phyloP scores from a whole-genome alignment of 2,797 vertebrate genomes.

The Phoxinus dragarum region DNA sequence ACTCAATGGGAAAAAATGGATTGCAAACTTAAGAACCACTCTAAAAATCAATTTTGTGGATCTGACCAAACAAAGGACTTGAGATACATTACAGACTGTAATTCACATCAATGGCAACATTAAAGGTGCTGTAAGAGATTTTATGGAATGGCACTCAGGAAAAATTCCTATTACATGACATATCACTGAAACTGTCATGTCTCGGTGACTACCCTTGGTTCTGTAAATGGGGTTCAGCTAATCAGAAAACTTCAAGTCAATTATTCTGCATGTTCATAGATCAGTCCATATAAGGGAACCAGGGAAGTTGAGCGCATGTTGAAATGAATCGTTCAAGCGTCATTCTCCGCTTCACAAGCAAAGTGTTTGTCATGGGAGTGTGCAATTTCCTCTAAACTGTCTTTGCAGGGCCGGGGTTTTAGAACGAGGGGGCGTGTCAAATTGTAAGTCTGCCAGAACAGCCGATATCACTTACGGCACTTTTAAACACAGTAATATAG shows the following conservation, averaged over 20 bases:
- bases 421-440: background rate
- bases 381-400: background rate
- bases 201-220: background rate
- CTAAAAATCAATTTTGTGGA: constrained; percentile 8
- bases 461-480: background rate
- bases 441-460: background rate
- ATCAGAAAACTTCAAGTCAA: too few relatives aligned
- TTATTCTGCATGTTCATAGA: background rate
- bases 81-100: background rate
- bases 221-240: background rate
- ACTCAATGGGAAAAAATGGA: background rate
- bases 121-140: constrained; percentile 1
- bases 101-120: background rate
- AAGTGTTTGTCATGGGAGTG: background rate
- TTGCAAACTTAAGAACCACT: constrained; percentile 17
- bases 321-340: background rate
- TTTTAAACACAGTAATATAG: background rate
- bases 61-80: background rate
- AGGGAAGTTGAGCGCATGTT: background rate
- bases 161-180: background rate
- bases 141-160: background rate
- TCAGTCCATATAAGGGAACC: background rate
- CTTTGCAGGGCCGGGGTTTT: background rate
- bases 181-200: background rate
- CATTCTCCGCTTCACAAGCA: background rate